phyloP scores from a whole-genome alignment of 1,140 invertebrate species.

The Lordiphosa stackelbergi region DNA sequence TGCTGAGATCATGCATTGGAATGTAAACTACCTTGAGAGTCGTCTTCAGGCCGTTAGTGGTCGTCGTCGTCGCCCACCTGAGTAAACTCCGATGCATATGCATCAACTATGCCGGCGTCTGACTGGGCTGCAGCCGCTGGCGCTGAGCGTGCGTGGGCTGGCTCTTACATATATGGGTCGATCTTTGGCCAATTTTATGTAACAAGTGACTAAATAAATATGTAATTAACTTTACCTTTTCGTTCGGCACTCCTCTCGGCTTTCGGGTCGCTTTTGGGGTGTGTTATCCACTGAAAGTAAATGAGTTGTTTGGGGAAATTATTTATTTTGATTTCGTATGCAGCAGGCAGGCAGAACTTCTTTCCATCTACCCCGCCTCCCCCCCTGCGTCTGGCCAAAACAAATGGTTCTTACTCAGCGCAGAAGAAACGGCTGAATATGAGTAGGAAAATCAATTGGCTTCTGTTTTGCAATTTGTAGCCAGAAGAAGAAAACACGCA shows the following conservation, averaged over 20 bases:
- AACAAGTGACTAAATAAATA: constrained; percentile 36
- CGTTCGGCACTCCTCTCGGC: constrained; percentile 73
- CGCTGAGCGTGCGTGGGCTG: constrained; percentile 29
- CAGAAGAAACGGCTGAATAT: constrained; percentile 15
- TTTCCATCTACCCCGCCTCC: too few species aligned
- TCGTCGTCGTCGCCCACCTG: constrained; percentile 59
- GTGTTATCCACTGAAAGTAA: constrained; percentile 75
- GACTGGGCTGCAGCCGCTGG: constrained; percentile 11
- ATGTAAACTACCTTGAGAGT: constrained; percentile 64
- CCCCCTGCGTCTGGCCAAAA: background rate
- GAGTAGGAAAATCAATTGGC: constrained; percentile 63
- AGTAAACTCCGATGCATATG: constrained; percentile 55
- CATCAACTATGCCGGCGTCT: constrained; percentile 34
- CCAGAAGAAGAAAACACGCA: constrained; percentile 54
- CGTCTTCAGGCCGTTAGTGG: constrained; percentile 31
- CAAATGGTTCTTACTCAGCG: constrained; percentile 5
- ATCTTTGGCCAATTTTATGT: constrained; percentile 55
- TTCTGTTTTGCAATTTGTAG: constrained; percentile 57
- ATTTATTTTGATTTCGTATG: too few species aligned
- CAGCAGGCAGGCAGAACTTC: too few species aligned
- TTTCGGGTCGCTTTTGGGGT: constrained; percentile 65
- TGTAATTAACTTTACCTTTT: constrained; percentile 59
- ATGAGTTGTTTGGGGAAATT: too few species aligned
- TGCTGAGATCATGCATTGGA: constrained; percentile 11
- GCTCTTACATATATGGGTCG: constrained; percentile 8